Evolutionary conservation across 2,888 invertebrate genomes (phyloP).

Genomic region (Philaethria dido): DNA sequence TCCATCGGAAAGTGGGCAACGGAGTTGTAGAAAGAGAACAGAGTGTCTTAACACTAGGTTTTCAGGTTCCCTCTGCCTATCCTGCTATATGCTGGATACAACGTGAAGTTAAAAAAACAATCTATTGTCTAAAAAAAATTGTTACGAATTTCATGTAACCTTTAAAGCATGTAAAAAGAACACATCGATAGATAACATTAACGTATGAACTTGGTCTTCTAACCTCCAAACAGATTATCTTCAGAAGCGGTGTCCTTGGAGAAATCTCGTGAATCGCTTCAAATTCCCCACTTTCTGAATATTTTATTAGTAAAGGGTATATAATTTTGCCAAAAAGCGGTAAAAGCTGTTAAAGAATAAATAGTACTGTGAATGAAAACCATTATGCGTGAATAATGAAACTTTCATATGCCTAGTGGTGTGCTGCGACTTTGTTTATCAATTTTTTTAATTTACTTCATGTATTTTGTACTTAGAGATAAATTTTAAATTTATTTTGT

Average conservation of each 20-base stretch:
- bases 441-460: background rate
- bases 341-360: slow-evolving; percentile 22
- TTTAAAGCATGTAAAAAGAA: no score
- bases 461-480: background rate
- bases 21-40: no score
- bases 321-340: slow-evolving; percentile 30
- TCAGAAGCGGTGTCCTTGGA: slow-evolving; percentile 41
- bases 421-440: background rate
- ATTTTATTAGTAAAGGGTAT: slow-evolving; percentile 42
- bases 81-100: no score
- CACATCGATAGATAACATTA: background rate
- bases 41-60: no score
- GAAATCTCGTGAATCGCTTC: slow-evolving; percentile 46
- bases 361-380: slow-evolving; percentile 21
- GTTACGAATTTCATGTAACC: no score
- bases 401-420: background rate
- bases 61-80: no score
- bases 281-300: slow-evolving; percentile 43
- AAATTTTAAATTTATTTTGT: no score
- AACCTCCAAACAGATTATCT: slow-evolving; percentile 35
- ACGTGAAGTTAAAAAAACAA: no score
- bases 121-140: no score
- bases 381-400: slow-evolving; percentile 23
- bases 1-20: no score
- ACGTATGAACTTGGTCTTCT: slow-evolving; percentile 13